Base-by-base conservation (phyloP, 2,113 vertebrate genomes). In the Mesocricetus auratus region DNA sequence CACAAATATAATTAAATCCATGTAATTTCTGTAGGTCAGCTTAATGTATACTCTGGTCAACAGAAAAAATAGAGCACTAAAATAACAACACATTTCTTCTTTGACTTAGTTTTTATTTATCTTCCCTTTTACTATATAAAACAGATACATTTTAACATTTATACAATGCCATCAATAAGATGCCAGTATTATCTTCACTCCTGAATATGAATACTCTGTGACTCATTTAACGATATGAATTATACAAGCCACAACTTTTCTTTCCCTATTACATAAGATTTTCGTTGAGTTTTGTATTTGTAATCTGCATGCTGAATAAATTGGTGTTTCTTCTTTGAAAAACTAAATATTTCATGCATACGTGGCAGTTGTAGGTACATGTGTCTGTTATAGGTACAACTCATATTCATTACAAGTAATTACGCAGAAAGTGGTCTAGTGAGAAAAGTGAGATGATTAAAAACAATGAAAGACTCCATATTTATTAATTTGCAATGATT, bases 401-500 rank as follows among this genome's bases (percentile, higher is more conserved):
- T 93, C 89, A 87, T 81, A 96, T 93, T 97, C 96, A 94, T 91
- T 39, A 74, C 82, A 91, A 96, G 95, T 96, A 97, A 97, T 97
- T 98, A 97, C 97, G 93, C 15, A 94, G 91, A 95, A 93, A 86
- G 86, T 88, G 97, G 58, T 97, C 89, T 83, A 90, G 95, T 87
- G 82, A 97, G 95, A 74, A 89, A 96, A 97, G 87, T 88, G 86
- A 94, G 94, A 94, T 97, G 97, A 98, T n/a, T 98, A 98, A 98
- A 97, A 97, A 89, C 97, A 97, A 97, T 97, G 89, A 79, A 81
- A 83, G 73, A 53, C 92, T 94, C 92, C 90, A 50, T 96, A 95
- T 96, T 97, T 97, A 97, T 96, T 97, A 95, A 96, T 97, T 97
- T 97, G 83, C 97, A 96, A 97, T 97, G 96, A 97, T 97, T 97